phyloP scores from a whole-genome alignment of 2,113 vertebrate species.

The Triplophysa dalaica region DNA sequence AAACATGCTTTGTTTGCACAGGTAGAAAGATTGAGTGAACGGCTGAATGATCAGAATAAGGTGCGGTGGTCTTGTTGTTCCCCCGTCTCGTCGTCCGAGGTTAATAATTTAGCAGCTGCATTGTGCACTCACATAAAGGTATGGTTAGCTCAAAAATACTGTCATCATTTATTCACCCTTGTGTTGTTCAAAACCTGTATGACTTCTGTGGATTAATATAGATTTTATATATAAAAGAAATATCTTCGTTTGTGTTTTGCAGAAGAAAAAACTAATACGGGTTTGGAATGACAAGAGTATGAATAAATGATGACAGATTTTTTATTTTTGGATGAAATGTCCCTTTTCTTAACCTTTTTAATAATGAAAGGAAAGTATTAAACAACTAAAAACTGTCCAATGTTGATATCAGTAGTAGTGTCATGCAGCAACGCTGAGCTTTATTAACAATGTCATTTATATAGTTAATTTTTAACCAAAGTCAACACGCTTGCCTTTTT shows the following conservation, averaged over 20 bases:
- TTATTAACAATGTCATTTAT: background rate
- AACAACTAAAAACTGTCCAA: background rate
- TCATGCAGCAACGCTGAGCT: background rate
- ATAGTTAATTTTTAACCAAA: conserved; percentile 19
- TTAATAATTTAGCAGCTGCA: conserved; percentile 57
- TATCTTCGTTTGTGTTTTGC: too few relatives aligned
- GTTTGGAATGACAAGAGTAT: too few relatives aligned
- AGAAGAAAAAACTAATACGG: too few relatives aligned
- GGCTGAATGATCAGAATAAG: background rate
- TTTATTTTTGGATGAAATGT: too few relatives aligned
- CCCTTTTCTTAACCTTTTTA: background rate
- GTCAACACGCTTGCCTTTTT: background rate
- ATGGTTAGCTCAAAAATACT: background rate
- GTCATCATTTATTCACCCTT: too few relatives aligned
- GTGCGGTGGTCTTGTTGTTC: background rate
- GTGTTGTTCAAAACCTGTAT: too few relatives aligned
- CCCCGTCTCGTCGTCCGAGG: background rate
- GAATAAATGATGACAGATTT: too few relatives aligned
- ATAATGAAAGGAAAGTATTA: background rate
- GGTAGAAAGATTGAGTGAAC: background rate
- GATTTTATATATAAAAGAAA: too few relatives aligned
- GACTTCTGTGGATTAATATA: too few relatives aligned
- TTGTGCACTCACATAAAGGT: conserved; percentile 49
- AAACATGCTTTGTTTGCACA: conserved; percentile 9
- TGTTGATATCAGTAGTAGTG: background rate